Conservation (phyloP, 92 coral and sea anemone genomes). For the Pocillopora meandrina region DNA sequence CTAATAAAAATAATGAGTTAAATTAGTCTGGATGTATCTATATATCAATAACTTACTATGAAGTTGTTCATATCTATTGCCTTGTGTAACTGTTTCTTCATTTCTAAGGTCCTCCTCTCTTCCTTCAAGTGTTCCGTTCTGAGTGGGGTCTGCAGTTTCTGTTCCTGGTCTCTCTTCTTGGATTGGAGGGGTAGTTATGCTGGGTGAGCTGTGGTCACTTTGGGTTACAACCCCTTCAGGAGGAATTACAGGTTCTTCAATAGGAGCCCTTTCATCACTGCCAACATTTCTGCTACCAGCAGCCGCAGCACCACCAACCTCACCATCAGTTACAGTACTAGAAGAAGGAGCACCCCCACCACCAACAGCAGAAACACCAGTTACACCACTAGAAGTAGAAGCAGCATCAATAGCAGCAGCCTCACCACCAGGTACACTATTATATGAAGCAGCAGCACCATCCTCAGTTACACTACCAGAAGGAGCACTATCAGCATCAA, state of each 20-base stretch:
- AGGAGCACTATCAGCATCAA: too few species aligned
- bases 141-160: background rate
- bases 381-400: too few species aligned
- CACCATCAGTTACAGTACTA: too few species aligned
- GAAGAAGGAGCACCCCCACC: too few species aligned
- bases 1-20: background rate
- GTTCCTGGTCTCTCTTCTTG: slow-evolving; percentile 1
- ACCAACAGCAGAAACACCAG: too few species aligned
- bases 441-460: too few species aligned
- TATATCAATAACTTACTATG: background rate
- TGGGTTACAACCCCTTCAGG: background rate
- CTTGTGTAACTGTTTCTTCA: background rate
- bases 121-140: too few species aligned
- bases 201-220: background rate
- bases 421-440: too few species aligned
- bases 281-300: background rate
- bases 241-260: background rate
- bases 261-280: background rate
- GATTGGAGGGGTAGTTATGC: slow-evolving; percentile 20
- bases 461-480: too few species aligned
- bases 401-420: too few species aligned
- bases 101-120: too few species aligned
- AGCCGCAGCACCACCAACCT: too few species aligned
- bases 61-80: background rate
- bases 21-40: background rate